Base-by-base conservation (phyloP, 2,797 vertebrate species). In the Taeniopygia guttata region DNA sequence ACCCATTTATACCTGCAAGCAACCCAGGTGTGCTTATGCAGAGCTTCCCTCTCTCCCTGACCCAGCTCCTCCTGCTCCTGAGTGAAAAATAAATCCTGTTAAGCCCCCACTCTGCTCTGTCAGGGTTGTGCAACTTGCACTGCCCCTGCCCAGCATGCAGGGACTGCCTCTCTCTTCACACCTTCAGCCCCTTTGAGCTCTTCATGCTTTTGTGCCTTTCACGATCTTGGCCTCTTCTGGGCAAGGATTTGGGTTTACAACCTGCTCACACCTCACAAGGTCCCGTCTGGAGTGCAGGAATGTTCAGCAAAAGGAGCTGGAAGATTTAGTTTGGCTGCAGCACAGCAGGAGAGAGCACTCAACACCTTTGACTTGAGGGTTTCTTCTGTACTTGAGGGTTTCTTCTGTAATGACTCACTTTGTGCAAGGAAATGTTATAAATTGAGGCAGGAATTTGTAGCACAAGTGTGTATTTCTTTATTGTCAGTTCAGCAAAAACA, bases 401-500 rank as follows among this genome's bases (percentile, higher is more conserved):
- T 79, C 77, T 78, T 84, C 77, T 36, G 3, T 67, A 90, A 79
- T 63, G 63, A 89, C 51, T 92, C 90, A 55, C 55, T 93, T 81
- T 42, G 70, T 48, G 40, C 52, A 45, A 68, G 76, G 68, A 78
- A 85, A 79, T 34, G 63, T 34, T 66, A 87, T 59, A 87, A 87
- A 93, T 49, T 18, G 27, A 90, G 63, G 52, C 52, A 92, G 77
- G 70, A 90, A 90, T 95, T 66, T 90, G 84, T 34, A 92, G 51
- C 32, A 49, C 49, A 52, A 93, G 73, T 54, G 62, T 56, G 73
- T 54, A 49, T 89, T 93, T 82, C 72, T 64, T 87, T 81, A 49
- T 52, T 74, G 87, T 30, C 82, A 64, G 78, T 77, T 92, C 77
- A 87, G 81, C 36, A 79, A 93, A 84, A 90, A 9, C 52, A 38